Conservation (phyloP, 2,888 invertebrate genomes). For the Eucera pruinosa region DNA sequence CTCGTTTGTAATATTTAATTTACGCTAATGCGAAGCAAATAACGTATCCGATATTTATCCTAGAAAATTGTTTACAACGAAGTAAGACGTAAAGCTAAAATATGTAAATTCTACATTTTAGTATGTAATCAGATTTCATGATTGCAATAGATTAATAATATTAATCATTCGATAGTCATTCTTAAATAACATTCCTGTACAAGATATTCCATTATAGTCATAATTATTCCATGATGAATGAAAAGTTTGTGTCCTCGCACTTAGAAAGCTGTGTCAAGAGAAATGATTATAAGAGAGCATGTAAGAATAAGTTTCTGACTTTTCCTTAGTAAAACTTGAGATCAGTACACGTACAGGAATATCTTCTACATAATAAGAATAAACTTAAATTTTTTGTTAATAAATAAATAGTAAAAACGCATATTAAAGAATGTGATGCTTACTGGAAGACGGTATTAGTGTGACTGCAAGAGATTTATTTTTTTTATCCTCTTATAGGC, state of each 20-base stretch:
- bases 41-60: conserved; percentile 34
- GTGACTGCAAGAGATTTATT: conserved; percentile 68
- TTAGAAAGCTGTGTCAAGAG: conserved; percentile 38
- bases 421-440: conserved; percentile 73
- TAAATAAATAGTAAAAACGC: conserved; percentile 73
- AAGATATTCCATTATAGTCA: conserved; percentile 48
- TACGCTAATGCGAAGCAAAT: conserved; percentile 44
- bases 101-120: conserved; percentile 53
- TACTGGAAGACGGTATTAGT: conserved; percentile 75
- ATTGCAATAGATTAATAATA: conserved; percentile 58
- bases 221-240: conserved; percentile 19
- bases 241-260: conserved; percentile 12
- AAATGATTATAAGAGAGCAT: conserved; percentile 62
- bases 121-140: conserved; percentile 57
- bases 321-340: conserved; percentile 42
- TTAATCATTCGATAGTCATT: conserved; percentile 50
- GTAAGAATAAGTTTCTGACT: conserved; percentile 53
- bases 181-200: conserved; percentile 65
- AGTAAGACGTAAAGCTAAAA: conserved; percentile 58
- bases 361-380: conserved; percentile 65
- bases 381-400: conserved; percentile 67
- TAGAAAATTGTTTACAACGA: conserved; percentile 56
- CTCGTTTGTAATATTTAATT: conserved; percentile 33
- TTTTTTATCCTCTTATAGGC: conserved; percentile 41
- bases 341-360: conserved; percentile 70